A percentile compares a stretch with the other conserved stretches of the same genome.
phyloP scores from a whole-genome alignment of 2,888 invertebrate species.

The Drosophila birchii region DNA sequence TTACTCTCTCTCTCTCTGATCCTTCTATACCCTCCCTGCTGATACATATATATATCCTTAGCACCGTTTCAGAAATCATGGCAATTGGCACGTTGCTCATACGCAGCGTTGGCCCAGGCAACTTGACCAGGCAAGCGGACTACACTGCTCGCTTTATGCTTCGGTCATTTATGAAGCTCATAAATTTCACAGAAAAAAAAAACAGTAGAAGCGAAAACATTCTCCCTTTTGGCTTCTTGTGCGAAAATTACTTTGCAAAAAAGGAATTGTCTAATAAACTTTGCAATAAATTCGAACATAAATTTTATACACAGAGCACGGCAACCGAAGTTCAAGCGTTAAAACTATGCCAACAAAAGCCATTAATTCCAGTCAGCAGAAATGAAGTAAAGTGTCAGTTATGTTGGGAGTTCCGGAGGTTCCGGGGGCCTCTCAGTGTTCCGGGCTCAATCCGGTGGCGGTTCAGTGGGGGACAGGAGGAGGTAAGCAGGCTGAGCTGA shows the following conservation, averaged over 20 bases:
- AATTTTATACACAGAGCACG: constrained; percentile 69
- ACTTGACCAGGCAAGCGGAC: constrained; percentile 15
- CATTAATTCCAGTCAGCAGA: constrained; percentile 80
- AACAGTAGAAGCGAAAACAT: constrained; percentile 13
- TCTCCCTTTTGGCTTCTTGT: constrained; percentile 52
- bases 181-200: constrained; percentile 69
- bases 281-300: constrained; percentile 80
- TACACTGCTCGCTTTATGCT: constrained; percentile 60
- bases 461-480: constrained; percentile 6
- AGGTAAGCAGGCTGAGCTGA: constrained; percentile 39
- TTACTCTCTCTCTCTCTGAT: constrained; percentile 16
- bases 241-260: constrained; percentile 65
- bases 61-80: constrained; percentile 60
- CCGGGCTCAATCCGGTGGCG: constrained; percentile 7
- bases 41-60: constrained; percentile 9
- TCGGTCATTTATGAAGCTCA: constrained; percentile 81
- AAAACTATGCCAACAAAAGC: constrained; percentile 81
- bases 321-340: constrained; percentile 70
- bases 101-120: constrained; percentile 58
- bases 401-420: constrained; percentile 28
- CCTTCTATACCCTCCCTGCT: constrained; percentile 1
- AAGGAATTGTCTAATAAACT: constrained; percentile 78
- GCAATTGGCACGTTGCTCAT: constrained; percentile 81
- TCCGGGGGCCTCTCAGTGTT: constrained; percentile 15
- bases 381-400: constrained; percentile 79